These are phyloP conservation scores for Bombus breviceps DNA, from an alignment of 1,140 invertebrate species.

Conservation along the genomic window DNA sequence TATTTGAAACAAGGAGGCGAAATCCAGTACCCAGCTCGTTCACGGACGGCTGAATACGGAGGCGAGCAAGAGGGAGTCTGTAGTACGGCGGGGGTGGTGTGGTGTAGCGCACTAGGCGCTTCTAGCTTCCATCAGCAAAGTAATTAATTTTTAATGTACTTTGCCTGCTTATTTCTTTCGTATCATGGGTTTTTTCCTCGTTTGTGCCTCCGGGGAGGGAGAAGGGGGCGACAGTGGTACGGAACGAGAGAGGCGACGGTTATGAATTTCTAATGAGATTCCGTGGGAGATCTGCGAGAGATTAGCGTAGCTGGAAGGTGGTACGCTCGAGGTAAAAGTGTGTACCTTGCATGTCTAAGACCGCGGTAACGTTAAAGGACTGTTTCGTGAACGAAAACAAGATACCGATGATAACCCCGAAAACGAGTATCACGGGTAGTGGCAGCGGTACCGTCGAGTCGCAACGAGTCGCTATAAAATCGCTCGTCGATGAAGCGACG, in stretches of 20 bases:
- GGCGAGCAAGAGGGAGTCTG: slow-evolving; percentile 49
- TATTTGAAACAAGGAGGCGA: slow-evolving; percentile 63
- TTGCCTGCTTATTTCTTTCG: slow-evolving; percentile 83
- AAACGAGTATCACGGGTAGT: neutral
- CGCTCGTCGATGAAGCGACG: neutral
- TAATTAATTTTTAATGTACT: slow-evolving; percentile 84
- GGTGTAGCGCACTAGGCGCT: slow-evolving; percentile 75
- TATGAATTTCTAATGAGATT: slow-evolving; percentile 84
- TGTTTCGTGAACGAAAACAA: slow-evolving; percentile 66
- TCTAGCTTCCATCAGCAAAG: slow-evolving; percentile 83
- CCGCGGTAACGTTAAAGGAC: slow-evolving; percentile 67
- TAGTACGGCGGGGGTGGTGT: slow-evolving; percentile 65
- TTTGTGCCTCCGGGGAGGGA: slow-evolving; percentile 57
- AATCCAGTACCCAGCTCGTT: slow-evolving; percentile 57
- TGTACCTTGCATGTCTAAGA: slow-evolving; percentile 75
- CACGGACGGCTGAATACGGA: slow-evolving; percentile 43
- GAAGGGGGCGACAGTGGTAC: slow-evolving; percentile 36
- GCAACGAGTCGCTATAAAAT: neutral
- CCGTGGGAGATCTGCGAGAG: slow-evolving; percentile 82
- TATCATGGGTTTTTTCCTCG: slow-evolving; percentile 78
- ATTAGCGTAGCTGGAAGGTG: slow-evolving; percentile 77
- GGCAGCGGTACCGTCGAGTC: neutral
- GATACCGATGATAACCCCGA: slow-evolving; percentile 50
- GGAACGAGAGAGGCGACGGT: slow-evolving; percentile 74
- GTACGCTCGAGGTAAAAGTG: slow-evolving; percentile 70